A percentile compares a stretch with the other conserved stretches of the same genome.
These are phyloP conservation scores for Leucophenga maculata DNA, from an alignment of 2,888 invertebrate genomes.

Conservation along the genomic window DNA sequence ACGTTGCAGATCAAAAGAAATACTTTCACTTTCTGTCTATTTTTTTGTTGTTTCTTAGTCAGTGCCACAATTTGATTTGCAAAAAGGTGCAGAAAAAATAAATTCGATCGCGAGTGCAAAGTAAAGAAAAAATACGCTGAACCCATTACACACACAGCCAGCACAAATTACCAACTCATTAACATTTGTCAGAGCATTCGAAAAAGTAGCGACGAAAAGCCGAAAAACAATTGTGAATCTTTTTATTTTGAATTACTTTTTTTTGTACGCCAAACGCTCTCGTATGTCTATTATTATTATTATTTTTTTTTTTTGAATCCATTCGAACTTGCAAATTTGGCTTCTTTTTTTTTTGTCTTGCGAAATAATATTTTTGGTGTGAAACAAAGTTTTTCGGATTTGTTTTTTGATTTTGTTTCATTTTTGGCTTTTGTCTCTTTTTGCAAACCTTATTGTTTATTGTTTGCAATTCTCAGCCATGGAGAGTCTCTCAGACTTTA, in stretches of 20 bases:
- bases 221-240: conserved; percentile 31
- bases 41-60: too few relatives aligned
- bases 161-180: too few relatives aligned
- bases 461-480: conserved; percentile 11
- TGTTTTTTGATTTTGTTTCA: conserved; percentile 44
- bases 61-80: too few relatives aligned
- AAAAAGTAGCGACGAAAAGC: too few relatives aligned
- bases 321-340: conserved; percentile 4
- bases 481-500: too few relatives aligned
- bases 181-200: too few relatives aligned
- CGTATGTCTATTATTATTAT: too few relatives aligned
- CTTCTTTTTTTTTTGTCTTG: conserved; percentile 33
- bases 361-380: conserved; percentile 36
- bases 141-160: background rate
- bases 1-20: background rate
- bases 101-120: too few relatives aligned
- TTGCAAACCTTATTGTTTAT: conserved; percentile 45
- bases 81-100: conserved; percentile 39
- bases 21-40: conserved; percentile 5
- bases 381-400: conserved; percentile 3
- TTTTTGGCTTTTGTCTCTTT: conserved; percentile 32
- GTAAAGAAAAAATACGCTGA: background rate
- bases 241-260: conserved; percentile 28
- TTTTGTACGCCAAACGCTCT: conserved; percentile 3
- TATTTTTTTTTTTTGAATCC: conserved; percentile 4